Conservation (phyloP, 2,113 vertebrate genomes). For the Macrotis lagotis region DNA sequence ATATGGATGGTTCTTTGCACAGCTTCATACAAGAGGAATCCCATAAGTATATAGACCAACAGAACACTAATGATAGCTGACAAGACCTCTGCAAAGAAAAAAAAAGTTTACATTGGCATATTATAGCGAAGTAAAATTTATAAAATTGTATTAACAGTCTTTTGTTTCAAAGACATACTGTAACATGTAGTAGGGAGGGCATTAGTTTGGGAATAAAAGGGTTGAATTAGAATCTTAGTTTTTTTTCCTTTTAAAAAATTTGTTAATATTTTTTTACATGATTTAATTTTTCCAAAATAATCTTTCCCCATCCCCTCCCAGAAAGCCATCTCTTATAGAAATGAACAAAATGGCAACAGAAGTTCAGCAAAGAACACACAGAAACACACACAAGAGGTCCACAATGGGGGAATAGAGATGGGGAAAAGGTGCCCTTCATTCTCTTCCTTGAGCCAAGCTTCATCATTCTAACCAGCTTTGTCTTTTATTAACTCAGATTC, state of each 20-base stretch:
- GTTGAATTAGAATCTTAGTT: background rate
- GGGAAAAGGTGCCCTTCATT: background rate
- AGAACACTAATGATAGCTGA: slow-evolving; percentile 94
- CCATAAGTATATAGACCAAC: slow-evolving; percentile 95
- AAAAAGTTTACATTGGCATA: slow-evolving; percentile 49
- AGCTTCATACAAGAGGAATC: slow-evolving; percentile 93
- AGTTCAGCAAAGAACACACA: background rate
- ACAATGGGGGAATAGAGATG: background rate
- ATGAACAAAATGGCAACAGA: background rate
- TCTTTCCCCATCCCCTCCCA: too few relatives aligned
- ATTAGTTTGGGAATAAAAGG: background rate
- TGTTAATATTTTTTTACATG: background rate
- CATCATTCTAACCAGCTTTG: background rate
- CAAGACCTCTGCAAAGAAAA: slow-evolving; percentile 91
- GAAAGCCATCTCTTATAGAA: background rate
- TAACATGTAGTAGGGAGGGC: background rate
- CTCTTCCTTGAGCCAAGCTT: background rate
- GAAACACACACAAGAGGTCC: background rate
- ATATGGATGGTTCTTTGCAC: slow-evolving; percentile 94
- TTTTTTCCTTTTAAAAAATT: background rate
- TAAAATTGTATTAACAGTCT: background rate
- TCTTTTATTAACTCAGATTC: background rate
- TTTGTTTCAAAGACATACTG: background rate
- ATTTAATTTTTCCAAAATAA: background rate
- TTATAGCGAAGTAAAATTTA: slow-evolving; percentile 24